phyloP scores from a whole-genome alignment of 2,113 vertebrate genomes.

The Chascanopsetta lugubris region DNA sequence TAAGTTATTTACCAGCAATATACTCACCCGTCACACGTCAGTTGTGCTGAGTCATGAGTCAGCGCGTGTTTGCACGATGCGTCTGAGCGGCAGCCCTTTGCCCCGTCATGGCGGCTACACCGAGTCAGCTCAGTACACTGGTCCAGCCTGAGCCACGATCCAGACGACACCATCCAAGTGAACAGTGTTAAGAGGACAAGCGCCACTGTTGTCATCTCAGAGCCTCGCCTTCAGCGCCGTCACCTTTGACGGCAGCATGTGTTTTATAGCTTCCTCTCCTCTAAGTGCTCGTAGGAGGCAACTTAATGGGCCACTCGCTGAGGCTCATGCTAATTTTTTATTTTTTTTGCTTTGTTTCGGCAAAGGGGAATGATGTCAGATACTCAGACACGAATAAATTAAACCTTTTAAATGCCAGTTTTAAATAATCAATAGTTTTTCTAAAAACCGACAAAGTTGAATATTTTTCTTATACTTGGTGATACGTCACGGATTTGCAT shows the following conservation, averaged over 20 bases:
- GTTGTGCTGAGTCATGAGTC: slow-evolving; percentile 35
- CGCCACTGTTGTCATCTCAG: slow-evolving; percentile 75
- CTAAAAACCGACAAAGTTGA: no score
- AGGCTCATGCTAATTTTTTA: slow-evolving; percentile 36
- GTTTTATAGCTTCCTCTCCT: slow-evolving; percentile 73
- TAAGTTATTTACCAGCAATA: slow-evolving; percentile 12
- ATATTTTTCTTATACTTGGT: no score
- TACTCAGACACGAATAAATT: no score
- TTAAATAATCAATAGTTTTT: no score
- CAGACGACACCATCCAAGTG: slow-evolving; percentile 58
- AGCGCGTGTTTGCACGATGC: slow-evolving; percentile 19
- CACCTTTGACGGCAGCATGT: slow-evolving; percentile 15
- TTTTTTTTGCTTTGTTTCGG: slow-evolving; percentile 2
- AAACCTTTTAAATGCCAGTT: no score
- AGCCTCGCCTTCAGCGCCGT: slow-evolving; percentile 62
- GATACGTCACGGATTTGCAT: no score
- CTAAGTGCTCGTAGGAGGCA: slow-evolving; percentile 52
- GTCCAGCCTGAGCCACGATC: slow-evolving; percentile 37
- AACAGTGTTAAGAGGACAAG: slow-evolving; percentile 71
- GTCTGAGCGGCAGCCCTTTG: slow-evolving; percentile 11
- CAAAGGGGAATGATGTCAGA: slow-evolving; percentile 21
- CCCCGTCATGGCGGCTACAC: slow-evolving; percentile 19
- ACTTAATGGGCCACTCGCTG: slow-evolving; percentile 47
- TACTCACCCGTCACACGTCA: slow-evolving; percentile 70
- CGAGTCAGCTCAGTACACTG: slow-evolving; percentile 19